These are phyloP conservation scores for Cephus runcator DNA, from an alignment of 2,888 invertebrate species.

Conservation along the genomic window DNA sequence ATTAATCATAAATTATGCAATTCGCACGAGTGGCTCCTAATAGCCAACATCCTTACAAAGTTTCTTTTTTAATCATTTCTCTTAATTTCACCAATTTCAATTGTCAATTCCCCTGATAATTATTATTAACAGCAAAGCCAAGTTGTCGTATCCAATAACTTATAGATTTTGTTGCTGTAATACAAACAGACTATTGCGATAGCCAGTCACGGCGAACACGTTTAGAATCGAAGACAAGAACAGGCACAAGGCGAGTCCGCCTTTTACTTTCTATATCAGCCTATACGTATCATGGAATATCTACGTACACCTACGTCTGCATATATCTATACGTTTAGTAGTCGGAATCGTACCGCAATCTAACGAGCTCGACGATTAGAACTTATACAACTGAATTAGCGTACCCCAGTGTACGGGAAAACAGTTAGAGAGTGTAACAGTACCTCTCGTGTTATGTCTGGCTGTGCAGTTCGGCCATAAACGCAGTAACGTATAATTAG, in stretches of 20 bases:
- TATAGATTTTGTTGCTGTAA: conserved; percentile 17
- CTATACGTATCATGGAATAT: neutral
- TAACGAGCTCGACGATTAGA: neutral
- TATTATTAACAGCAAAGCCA: neutral
- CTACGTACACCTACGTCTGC: neutral
- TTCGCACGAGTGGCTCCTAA: neutral
- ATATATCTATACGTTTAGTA: neutral
- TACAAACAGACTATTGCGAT: conserved; percentile 19
- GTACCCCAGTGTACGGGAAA: neutral
- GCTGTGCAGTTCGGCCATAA: neutral
- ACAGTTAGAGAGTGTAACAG: neutral
- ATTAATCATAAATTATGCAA: neutral
- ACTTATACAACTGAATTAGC: neutral
- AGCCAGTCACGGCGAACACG: conserved; percentile 20
- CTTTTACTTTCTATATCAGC: conserved; percentile 57
- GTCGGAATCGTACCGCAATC: neutral
- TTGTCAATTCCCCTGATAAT: neutral
- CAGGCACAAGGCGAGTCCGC: conserved; percentile 56
- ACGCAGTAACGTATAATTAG: neutral
- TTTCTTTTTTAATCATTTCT: neutral
- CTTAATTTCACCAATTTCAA: neutral
- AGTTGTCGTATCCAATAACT: neutral
- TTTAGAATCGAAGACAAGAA: conserved; percentile 33
- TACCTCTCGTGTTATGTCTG: neutral
- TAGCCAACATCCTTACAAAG: neutral